Conservation (phyloP, 2,113 vertebrate species). For the Amblyopsis rosae region DNA sequence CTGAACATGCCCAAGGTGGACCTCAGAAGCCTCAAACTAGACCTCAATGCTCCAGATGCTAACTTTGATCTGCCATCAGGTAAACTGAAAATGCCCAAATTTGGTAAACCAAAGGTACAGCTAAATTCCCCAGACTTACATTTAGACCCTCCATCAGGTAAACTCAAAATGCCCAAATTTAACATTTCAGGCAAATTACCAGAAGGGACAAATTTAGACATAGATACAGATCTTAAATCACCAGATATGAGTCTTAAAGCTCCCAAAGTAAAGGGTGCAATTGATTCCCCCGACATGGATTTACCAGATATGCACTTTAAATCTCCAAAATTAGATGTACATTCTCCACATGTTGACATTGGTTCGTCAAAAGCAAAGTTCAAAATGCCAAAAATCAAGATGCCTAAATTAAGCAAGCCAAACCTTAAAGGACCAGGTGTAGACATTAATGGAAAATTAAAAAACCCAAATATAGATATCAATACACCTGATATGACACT, state of each 20-base stretch:
- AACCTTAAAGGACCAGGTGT: slow-evolving; percentile 21
- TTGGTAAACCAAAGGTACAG: neutral
- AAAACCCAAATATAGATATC: slow-evolving; percentile 33
- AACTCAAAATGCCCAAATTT: slow-evolving; percentile 31
- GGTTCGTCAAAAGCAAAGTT: slow-evolving; percentile 24
- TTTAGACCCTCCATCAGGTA: slow-evolving; percentile 8
- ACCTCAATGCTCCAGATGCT: slow-evolving; percentile 11
- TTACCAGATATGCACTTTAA: slow-evolving; percentile 19
- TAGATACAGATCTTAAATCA: slow-evolving; percentile 44
- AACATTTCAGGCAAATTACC: slow-evolving; percentile 19
- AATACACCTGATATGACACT: slow-evolving; percentile 44
- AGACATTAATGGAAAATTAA: slow-evolving; percentile 31
- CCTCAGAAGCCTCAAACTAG: slow-evolving; percentile 19
- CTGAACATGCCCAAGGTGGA: slow-evolving; percentile 9
- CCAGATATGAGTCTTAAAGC: slow-evolving; percentile 48
- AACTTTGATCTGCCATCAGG: neutral
- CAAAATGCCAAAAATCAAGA: slow-evolving; percentile 31
- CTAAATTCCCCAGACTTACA: slow-evolving; percentile 1
- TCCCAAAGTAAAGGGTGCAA: slow-evolving; percentile 58
- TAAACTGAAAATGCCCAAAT: slow-evolving; percentile 21
- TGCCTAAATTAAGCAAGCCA: slow-evolving; percentile 26
- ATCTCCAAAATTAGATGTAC: slow-evolving; percentile 22
- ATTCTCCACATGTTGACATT: slow-evolving; percentile 31
- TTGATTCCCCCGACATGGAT: slow-evolving; percentile 36
- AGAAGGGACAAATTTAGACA: slow-evolving; percentile 36